Conservation (phyloP, 2,113 vertebrate genomes). For the Hyaena hyaena region DNA sequence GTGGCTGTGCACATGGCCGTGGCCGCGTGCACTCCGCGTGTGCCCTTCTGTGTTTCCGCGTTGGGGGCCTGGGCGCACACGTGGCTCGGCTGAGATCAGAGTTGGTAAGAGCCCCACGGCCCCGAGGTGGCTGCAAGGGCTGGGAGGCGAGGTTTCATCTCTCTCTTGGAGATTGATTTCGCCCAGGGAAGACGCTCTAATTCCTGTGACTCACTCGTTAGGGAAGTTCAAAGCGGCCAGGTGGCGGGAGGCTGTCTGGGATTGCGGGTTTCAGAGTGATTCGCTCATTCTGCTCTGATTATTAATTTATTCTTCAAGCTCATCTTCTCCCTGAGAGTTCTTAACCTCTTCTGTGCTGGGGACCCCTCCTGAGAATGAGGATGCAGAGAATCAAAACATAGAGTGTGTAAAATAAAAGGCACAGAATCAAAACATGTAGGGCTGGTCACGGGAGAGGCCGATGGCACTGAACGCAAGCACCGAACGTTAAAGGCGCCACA, state of each 20-base stretch:
- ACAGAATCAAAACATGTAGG: neutral
- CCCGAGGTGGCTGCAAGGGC: neutral
- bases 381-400: neutral
- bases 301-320: constrained; percentile 52
- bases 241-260: constrained; percentile 59
- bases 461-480: fast-evolving
- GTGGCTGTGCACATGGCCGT: neutral
- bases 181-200: neutral
- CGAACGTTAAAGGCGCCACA: fast-evolving
- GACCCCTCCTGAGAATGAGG: neutral
- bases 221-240: constrained; percentile 70
- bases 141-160: neutral
- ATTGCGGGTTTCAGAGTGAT: constrained; percentile 53
- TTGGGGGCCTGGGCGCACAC: neutral
- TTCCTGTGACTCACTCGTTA: constrained; percentile 59
- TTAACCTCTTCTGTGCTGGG: constrained; percentile 27
- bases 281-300: constrained; percentile 48
- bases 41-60: fast-evolving
- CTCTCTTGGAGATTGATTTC: constrained; percentile 18
- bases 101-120: neutral
- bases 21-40: neutral
- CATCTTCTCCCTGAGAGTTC: neutral
- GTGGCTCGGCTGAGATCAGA: neutral
- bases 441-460: neutral
- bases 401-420: neutral